phyloP scores from a whole-genome alignment of 1,140 invertebrate species.

The Solenopsis fugax region DNA sequence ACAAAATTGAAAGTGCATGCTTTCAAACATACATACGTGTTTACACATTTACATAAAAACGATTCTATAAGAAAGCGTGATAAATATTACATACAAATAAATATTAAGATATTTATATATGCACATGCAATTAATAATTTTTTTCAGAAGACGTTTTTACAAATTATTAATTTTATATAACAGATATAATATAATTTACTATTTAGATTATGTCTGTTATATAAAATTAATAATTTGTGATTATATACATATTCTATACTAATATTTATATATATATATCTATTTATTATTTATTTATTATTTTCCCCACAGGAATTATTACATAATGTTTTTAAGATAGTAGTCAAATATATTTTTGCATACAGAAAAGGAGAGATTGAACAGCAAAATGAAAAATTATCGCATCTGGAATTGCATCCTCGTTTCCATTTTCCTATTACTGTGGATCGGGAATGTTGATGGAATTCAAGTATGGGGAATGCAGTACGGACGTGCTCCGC shows the following conservation, averaged over 20 bases:
- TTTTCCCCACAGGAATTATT: neutral
- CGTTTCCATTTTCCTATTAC: constrained; percentile 21
- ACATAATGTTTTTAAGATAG: neutral
- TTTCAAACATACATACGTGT: neutral
- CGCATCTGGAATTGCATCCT: constrained; percentile 20
- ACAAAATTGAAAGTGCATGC: neutral
- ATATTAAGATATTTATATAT: neutral
- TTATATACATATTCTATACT: no score
- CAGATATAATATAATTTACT: neutral
- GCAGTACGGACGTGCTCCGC: constrained; percentile 82
- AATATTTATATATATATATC: neutral
- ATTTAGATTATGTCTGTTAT: no score
- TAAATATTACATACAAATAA: neutral
- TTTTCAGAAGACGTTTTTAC: neutral
- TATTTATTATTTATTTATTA: no score
- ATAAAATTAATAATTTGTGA: no score
- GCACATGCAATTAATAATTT: neutral
- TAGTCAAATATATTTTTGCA: constrained; percentile 15
- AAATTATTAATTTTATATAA: neutral
- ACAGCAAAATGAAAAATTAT: constrained; percentile 4
- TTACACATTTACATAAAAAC: neutral
- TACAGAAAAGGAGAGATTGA: constrained; percentile 5
- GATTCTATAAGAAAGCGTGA: neutral
- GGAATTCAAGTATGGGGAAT: constrained; percentile 70
- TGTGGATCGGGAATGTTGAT: constrained; percentile 7